phyloP scores from a whole-genome alignment of 2,888 invertebrate genomes.

The Odontocolon sp. region DNA sequence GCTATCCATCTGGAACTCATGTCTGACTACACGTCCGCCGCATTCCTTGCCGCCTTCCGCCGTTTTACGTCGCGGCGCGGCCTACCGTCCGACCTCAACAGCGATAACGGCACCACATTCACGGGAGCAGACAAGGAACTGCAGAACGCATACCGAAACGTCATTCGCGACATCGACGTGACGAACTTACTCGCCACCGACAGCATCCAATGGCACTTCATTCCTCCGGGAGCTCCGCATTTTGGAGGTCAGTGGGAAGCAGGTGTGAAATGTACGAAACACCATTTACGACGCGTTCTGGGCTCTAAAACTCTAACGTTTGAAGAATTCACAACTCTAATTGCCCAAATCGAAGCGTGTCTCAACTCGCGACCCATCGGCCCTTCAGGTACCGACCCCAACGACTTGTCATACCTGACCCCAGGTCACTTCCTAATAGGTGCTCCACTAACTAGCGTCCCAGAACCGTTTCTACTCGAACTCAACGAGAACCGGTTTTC shows the following conservation, averaged over 20 bases:
- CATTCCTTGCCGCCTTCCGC: slow-evolving; percentile 44
- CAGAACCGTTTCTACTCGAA: neutral
- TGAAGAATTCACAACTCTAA: slow-evolving; percentile 62
- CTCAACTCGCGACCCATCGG: slow-evolving; percentile 46
- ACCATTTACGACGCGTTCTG: slow-evolving; percentile 63
- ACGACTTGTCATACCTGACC: neutral
- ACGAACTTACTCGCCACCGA: neutral
- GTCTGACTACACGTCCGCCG: slow-evolving; percentile 9
- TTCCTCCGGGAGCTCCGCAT: slow-evolving; percentile 30
- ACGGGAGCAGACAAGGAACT: slow-evolving; percentile 6
- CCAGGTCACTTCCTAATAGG: slow-evolving; percentile 2
- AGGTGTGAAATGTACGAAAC: slow-evolving; percentile 59
- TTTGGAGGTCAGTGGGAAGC: slow-evolving; percentile 62
- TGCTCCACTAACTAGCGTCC: neutral
- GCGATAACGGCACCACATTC: slow-evolving; percentile 52
- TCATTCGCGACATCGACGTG: neutral
- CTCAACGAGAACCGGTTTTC: slow-evolving; percentile 1
- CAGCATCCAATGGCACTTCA: slow-evolving; percentile 21
- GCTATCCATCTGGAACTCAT: slow-evolving; percentile 47
- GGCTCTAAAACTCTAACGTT: slow-evolving; percentile 56
- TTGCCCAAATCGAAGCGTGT: slow-evolving; percentile 52
- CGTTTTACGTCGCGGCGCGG: slow-evolving; percentile 45
- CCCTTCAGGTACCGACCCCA: slow-evolving; percentile 47
- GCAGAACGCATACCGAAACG: neutral
- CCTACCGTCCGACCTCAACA: slow-evolving; percentile 16